Percentiles rank a stretch among this genome's conserved stretches.
phyloP scores from a whole-genome alignment of 2,113 vertebrate genomes.

The Hoplias malabaricus region DNA sequence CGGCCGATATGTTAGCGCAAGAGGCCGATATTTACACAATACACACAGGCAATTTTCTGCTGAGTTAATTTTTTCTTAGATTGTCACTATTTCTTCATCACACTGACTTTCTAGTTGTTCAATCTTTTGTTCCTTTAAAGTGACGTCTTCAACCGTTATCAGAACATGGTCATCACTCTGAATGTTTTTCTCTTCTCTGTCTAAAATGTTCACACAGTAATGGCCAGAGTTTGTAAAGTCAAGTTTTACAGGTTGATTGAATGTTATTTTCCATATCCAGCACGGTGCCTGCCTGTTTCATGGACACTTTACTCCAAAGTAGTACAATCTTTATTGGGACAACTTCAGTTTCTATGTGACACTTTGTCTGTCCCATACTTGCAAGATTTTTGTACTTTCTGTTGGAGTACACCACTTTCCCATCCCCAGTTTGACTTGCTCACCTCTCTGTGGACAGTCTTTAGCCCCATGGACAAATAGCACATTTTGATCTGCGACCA shows the following conservation, averaged over 20 bases:
- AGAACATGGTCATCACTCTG: too few relatives aligned
- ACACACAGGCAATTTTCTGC: too few relatives aligned
- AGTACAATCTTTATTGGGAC: constrained; percentile 18
- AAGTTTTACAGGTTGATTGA: constrained; percentile 22
- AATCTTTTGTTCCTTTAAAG: too few relatives aligned
- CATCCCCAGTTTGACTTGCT: constrained; percentile 28
- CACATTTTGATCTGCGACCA: too few relatives aligned
- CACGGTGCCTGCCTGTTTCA: constrained; percentile 30
- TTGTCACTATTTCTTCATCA: background rate
- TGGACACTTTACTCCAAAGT: constrained; percentile 37
- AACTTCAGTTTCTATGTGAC: constrained; percentile 24
- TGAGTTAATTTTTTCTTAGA: background rate
- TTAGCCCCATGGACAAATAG: background rate
- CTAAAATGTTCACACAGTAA: constrained; percentile 36
- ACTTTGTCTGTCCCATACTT: constrained; percentile 20
- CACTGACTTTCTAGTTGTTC: background rate
- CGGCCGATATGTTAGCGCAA: too few relatives aligned
- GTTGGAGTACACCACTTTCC: constrained; percentile 2
- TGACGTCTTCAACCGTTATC: too few relatives aligned
- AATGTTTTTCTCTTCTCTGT: background rate
- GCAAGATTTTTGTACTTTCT: constrained; percentile 26
- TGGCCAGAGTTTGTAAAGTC: constrained; percentile 37
- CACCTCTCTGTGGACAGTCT: background rate
- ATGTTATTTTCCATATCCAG: constrained; percentile 27
- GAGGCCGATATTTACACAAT: too few relatives aligned